These are phyloP conservation scores for Nudaria mundana DNA, from an alignment of 2,888 invertebrate species.

Conservation along the genomic window DNA sequence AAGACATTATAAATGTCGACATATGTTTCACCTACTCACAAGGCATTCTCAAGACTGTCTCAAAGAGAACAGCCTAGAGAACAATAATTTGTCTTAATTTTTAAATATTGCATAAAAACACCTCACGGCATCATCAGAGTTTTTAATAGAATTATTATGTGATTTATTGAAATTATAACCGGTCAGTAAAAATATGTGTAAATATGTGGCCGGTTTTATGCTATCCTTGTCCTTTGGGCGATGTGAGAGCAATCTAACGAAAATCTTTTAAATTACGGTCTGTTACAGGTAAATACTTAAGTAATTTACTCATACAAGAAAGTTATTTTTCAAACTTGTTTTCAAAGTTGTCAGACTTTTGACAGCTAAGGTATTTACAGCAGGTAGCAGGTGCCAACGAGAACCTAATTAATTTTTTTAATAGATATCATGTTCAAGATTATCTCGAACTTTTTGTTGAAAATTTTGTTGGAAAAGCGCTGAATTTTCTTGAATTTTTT, in stretches of 20 bases:
- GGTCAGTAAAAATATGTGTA: too few relatives aligned
- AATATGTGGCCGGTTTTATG: too few relatives aligned
- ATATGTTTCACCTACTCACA: too few relatives aligned
- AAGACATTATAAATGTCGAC: too few relatives aligned
- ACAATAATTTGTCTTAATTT: too few relatives aligned
- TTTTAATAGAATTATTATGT: too few relatives aligned
- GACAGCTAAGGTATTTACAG: constrained; percentile 2
- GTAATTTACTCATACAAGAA: background rate
- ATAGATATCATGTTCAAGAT: constrained; percentile 1
- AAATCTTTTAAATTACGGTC: background rate
- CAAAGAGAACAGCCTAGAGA: too few relatives aligned
- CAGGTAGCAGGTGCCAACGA: constrained; percentile 4
- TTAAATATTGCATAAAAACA: too few relatives aligned
- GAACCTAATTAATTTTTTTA: constrained; percentile 10
- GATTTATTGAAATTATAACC: too few relatives aligned
- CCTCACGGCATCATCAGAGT: too few relatives aligned
- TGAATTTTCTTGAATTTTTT: background rate
- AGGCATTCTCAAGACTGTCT: too few relatives aligned
- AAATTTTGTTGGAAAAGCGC: constrained; percentile 2
- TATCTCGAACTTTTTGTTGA: background rate
- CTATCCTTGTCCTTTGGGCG: too few relatives aligned
- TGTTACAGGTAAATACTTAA: background rate
- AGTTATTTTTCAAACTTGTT: background rate
- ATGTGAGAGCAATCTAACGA: background rate
- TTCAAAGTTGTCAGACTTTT: constrained; percentile 1